Evolutionary conservation across 1,140 invertebrate species (phyloP).

Genomic region (Dendrolimus punctatus): DNA sequence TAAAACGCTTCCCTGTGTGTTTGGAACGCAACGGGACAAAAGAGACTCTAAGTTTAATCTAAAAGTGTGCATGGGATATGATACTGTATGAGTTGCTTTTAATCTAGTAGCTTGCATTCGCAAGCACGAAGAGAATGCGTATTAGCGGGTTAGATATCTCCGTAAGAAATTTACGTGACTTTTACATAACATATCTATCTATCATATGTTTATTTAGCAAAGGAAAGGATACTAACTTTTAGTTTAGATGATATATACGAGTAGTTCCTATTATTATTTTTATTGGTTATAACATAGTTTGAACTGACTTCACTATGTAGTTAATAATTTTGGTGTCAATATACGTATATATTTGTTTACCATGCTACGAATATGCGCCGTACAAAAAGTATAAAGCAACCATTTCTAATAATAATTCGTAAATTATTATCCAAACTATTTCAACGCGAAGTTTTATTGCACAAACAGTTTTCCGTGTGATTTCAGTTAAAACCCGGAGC

Average conservation of each 20-base stretch:
- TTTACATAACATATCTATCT: neutral
- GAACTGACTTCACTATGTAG: no score
- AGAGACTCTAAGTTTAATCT: constrained; percentile 11
- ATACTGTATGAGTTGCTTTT: constrained; percentile 12
- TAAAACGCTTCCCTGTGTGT: constrained; percentile 9
- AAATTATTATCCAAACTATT: neutral
- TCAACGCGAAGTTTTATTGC: no score
- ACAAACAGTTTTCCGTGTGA: constrained; percentile 14
- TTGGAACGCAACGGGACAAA: constrained; percentile 9
- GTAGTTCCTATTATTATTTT: no score
- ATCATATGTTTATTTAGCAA: no score
- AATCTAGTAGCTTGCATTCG: constrained; percentile 10
- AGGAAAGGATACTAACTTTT: neutral
- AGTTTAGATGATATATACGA: constrained; percentile 5
- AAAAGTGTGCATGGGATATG: constrained; percentile 14
- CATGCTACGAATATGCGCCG: no score
- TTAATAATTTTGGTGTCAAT: no score
- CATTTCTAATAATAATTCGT: neutral
- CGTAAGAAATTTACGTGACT: constrained; percentile 4
- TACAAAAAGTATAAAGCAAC: neutral
- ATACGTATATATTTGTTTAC: no score
- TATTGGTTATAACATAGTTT: no score
- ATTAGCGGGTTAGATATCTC: constrained; percentile 1
- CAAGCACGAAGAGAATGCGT: constrained; percentile 6
- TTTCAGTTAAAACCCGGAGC: constrained; percentile 16